These are phyloP conservation scores for Mormyrops attenuatus DNA, from an alignment of 2,797 vertebrate genomes.

Conservation along the genomic window DNA sequence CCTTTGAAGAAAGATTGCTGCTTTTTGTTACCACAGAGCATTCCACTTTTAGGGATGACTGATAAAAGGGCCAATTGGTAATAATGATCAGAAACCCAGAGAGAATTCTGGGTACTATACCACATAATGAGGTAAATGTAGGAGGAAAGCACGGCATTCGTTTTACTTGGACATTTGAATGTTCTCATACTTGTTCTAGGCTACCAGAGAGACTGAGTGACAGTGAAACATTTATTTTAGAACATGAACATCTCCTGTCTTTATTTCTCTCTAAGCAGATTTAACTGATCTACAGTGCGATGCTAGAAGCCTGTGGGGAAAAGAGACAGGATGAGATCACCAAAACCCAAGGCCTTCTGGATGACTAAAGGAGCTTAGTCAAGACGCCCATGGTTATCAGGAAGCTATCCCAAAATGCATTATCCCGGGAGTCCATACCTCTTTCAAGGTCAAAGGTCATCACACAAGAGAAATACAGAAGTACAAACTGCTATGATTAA, in stretches of 20 bases:
- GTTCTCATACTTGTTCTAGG: neutral
- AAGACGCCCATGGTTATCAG: neutral
- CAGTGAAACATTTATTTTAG: neutral
- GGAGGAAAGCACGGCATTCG: neutral
- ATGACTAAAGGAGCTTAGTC: slow-evolving; percentile 30
- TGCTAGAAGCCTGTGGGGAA: neutral
- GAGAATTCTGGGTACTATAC: neutral
- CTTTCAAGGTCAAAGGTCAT: neutral
- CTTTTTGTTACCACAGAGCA: slow-evolving; percentile 21
- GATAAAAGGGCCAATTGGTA: slow-evolving; percentile 17
- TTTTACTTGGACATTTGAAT: neutral
- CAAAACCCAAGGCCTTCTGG: slow-evolving; percentile 45
- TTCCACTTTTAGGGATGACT: slow-evolving; percentile 12
- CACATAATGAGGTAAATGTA: neutral
- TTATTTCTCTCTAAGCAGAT: neutral
- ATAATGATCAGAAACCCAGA: slow-evolving; percentile 6
- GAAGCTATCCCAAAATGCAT: neutral
- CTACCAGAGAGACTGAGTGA: neutral
- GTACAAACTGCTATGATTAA: neutral
- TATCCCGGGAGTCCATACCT: neutral
- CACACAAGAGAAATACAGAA: neutral
- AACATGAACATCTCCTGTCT: neutral
- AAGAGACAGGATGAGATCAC: neutral
- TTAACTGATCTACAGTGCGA: neutral
- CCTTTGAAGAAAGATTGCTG: slow-evolving; percentile 27